Evolutionary conservation across 2,888 invertebrate genomes (phyloP).

Genomic region (Phoronis australis): DNA sequence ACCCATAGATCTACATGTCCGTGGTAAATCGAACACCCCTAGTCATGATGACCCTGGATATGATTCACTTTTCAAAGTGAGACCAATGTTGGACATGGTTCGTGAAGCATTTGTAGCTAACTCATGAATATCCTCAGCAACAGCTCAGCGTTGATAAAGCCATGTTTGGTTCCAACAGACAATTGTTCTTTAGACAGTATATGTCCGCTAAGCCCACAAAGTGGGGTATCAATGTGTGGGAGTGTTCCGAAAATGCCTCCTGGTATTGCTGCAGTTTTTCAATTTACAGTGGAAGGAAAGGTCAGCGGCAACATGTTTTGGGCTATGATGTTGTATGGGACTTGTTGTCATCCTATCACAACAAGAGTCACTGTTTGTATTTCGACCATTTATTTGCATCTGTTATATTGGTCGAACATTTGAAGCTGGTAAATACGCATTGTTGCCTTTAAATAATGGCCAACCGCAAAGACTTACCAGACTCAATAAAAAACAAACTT

Average conservation of each 20-base stretch:
- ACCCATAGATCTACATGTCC: not conserved
- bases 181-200: not conserved
- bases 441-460: not conserved
- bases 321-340: not conserved
- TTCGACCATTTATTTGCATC: not conserved
- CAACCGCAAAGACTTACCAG: not conserved
- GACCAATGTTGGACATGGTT: not conserved
- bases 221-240: not conserved
- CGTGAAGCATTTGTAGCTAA: not conserved
- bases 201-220: not conserved
- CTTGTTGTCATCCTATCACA: not conserved
- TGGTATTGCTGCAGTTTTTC: not conserved
- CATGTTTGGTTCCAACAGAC: not conserved
- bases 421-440: not conserved
- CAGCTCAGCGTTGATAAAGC: not conserved
- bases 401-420: not conserved
- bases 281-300: not conserved
- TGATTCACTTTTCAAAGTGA: not conserved
- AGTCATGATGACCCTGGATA: not conserved
- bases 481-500: not conserved
- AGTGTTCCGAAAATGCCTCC: not conserved
- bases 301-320: too few relatives aligned
- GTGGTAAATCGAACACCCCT: not conserved
- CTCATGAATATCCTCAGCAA: not conserved
- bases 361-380: not conserved